Evolutionary conservation across 2,113 vertebrate genomes (phyloP).

Genomic region (Panthera leo): DNA sequence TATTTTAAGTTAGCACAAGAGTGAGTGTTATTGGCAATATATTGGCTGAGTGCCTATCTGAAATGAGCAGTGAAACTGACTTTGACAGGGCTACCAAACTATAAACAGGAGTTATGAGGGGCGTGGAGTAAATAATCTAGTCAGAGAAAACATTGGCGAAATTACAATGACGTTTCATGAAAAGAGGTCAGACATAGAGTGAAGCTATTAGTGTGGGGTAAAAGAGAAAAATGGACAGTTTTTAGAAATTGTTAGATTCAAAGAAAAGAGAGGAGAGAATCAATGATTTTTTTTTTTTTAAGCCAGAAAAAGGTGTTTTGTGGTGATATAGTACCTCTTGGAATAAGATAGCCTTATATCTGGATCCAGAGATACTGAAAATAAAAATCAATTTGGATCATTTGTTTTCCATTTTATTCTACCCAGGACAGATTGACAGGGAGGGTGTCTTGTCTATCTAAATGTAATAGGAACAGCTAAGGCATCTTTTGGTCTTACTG

Average conservation of each 20-base stretch:
- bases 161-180: slow-evolving; percentile 52
- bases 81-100: slow-evolving; percentile 51
- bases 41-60: slow-evolving; percentile 84
- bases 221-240: not conserved
- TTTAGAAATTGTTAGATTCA: slow-evolving; percentile 47
- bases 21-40: slow-evolving; percentile 87
- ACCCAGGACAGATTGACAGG: slow-evolving; percentile 44
- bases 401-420: slow-evolving; percentile 71
- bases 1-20: slow-evolving; percentile 87
- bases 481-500: slow-evolving; percentile 24
- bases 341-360: slow-evolving; percentile 15
- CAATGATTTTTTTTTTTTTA: not conserved
- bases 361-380: slow-evolving; percentile 43
- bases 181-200: slow-evolving; percentile 42
- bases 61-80: slow-evolving; percentile 76
- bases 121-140: not conserved
- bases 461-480: slow-evolving; percentile 28
- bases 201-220: not conserved
- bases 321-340: not conserved
- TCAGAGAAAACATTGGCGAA: slow-evolving; percentile 50
- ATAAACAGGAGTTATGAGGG: slow-evolving; percentile 21
- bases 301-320: not conserved
- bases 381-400: slow-evolving; percentile 58
- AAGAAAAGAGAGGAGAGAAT: slow-evolving; percentile 1
- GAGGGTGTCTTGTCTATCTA: not conserved